Conservation (phyloP, 2,888 invertebrate species). For the Synergus itoensis region DNA sequence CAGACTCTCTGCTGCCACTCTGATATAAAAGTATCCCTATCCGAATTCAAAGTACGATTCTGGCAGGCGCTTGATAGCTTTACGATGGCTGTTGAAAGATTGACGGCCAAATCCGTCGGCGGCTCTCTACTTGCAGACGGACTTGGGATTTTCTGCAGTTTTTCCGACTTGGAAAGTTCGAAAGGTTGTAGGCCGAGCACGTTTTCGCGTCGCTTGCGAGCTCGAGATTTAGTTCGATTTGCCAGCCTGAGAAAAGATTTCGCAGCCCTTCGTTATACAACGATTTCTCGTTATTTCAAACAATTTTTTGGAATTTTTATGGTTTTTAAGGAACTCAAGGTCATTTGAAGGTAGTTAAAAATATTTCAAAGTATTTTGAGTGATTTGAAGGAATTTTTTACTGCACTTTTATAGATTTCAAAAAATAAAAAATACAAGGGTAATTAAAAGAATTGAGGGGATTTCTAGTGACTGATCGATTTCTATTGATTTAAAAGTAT, state of each 20-base stretch:
- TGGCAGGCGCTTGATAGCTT: conserved; percentile 67
- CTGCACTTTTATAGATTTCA: too few relatives aligned
- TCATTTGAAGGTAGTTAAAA: too few relatives aligned
- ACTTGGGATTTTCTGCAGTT: conserved; percentile 68
- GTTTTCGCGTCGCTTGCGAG: conserved; percentile 52
- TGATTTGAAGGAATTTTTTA: too few relatives aligned
- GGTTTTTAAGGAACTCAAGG: too few relatives aligned
- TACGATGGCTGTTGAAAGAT: conserved; percentile 73
- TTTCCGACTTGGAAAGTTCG: conserved; percentile 56
- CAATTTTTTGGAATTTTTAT: too few relatives aligned
- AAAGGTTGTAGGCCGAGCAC: conserved; percentile 67
- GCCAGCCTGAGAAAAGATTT: not conserved
- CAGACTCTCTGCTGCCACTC: conserved; percentile 39
- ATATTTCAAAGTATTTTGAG: too few relatives aligned
- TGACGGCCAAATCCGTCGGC: conserved; percentile 75
- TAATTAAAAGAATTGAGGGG: too few relatives aligned
- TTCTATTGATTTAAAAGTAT: too few relatives aligned
- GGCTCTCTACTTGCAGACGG: conserved; percentile 65
- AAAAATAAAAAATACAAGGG: too few relatives aligned
- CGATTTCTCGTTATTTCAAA: too few relatives aligned
- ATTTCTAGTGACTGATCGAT: too few relatives aligned
- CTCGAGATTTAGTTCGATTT: not conserved
- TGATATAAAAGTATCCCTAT: conserved; percentile 52
- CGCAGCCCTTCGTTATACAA: too few relatives aligned
- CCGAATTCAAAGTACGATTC: conserved; percentile 55